Evolutionary conservation across 2,888 invertebrate species (phyloP).

Genomic region (Spilosoma lubricipeda): DNA sequence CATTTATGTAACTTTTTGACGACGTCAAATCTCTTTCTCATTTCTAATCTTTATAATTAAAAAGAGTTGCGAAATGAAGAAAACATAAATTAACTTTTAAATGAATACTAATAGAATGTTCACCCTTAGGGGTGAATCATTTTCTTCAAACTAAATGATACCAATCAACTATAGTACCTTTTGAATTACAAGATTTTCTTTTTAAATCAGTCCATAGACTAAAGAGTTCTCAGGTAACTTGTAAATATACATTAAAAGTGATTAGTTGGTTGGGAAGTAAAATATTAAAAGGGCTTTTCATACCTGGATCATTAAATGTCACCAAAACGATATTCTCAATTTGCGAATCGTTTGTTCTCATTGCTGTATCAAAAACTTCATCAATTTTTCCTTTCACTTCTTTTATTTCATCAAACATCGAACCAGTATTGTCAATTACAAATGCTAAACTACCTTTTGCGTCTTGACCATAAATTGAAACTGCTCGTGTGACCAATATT

Average conservation of each 20-base stretch:
- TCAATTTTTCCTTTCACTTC: constrained; percentile 61
- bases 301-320: constrained; percentile 74
- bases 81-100: no score
- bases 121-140: no score
- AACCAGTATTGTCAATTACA: constrained; percentile 71
- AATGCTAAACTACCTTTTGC: constrained; percentile 69
- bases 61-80: no score
- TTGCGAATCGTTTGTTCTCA: constrained; percentile 58
- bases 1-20: no score
- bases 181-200: no score
- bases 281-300: constrained; percentile 34
- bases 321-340: constrained; percentile 71
- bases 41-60: no score
- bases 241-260: neutral
- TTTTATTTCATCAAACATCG: constrained; percentile 67
- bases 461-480: constrained; percentile 24
- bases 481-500: neutral
- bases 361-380: constrained; percentile 66
- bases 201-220: no score
- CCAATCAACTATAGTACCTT: no score
- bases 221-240: neutral
- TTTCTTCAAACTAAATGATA: no score
- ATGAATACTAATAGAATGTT: no score
- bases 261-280: neutral
- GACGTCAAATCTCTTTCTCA: no score